phyloP scores from a whole-genome alignment of 2,113 vertebrate genomes.

The Microcebus jonahi region DNA sequence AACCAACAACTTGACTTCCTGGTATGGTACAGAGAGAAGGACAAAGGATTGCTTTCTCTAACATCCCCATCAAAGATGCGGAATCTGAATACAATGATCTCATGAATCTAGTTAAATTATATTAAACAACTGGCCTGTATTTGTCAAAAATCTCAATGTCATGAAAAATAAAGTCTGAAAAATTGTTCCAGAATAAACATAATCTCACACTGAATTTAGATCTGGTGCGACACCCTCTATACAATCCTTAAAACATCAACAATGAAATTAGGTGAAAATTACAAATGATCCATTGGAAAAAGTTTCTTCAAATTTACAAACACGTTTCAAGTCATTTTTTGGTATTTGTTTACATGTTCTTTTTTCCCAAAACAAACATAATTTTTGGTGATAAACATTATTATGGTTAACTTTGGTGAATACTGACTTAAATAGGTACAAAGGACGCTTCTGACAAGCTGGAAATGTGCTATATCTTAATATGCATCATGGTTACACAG shows the following conservation, averaged over 20 bases:
- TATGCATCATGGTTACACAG: not conserved
- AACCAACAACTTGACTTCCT: not conserved
- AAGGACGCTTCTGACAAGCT: not conserved
- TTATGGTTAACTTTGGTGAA: not conserved
- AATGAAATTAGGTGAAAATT: not conserved
- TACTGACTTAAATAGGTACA: not conserved
- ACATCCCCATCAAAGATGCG: not conserved
- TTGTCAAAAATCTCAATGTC: not conserved
- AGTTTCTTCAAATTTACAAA: not conserved
- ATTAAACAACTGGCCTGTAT: not conserved
- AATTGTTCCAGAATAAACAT: not conserved
- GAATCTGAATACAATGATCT: not conserved
- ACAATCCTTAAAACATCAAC: not conserved
- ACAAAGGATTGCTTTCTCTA: not conserved
- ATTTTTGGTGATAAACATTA: not conserved
- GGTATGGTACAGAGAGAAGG: not conserved
- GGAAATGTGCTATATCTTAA: not conserved
- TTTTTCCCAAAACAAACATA: not conserved
- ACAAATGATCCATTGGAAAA: not conserved
- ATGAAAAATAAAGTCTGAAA: not conserved
- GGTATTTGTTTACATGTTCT: not conserved
- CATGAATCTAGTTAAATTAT: not conserved
- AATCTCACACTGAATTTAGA: not conserved
- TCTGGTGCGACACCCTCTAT: not conserved
- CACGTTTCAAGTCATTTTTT: not conserved